These are phyloP conservation scores for Hydractinia symbiolongicarpus DNA, from an alignment of 30 jellyfish, hydroid and myxozoan genomes.

Conservation along the genomic window DNA sequence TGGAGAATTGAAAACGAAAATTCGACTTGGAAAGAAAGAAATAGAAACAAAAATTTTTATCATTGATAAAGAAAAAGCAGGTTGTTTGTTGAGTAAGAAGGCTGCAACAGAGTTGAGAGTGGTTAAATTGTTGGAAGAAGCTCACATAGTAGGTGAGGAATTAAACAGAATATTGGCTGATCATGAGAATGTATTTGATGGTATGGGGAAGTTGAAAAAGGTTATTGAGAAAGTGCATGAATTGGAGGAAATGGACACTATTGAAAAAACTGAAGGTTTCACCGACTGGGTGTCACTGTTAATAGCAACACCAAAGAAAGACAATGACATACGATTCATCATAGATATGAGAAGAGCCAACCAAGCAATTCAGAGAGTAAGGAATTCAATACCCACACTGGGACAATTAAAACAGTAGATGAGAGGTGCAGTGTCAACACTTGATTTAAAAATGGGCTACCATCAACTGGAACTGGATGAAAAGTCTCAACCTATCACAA, in stretches of 20 bases:
- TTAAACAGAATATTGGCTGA: background rate
- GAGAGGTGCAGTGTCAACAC: conserved; percentile 19
- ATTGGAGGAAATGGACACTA: conserved; percentile 41
- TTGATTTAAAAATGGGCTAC: conserved; percentile 35
- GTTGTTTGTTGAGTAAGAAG: too few species aligned
- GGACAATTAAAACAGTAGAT: conserved; percentile 40
- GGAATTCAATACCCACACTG: conserved; percentile 38
- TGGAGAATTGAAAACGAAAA: too few species aligned
- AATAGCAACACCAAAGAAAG: conserved; percentile 20
- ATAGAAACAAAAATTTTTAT: background rate
- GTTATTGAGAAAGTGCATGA: conserved; percentile 42
- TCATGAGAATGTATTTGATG: conserved; percentile 9
- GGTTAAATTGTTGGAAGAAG: too few species aligned
- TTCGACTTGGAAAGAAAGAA: background rate
- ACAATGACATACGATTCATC: conserved; percentile 33
- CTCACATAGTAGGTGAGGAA: background rate
- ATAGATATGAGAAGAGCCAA: conserved; percentile 43
- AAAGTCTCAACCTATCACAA: conserved; percentile 33
- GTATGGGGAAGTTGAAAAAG: conserved; percentile 37
- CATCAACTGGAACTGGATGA: conserved; percentile 34
- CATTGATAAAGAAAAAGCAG: background rate
- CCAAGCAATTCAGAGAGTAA: conserved; percentile 25
- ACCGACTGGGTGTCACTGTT: conserved; percentile 22
- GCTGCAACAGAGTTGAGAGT: too few species aligned
- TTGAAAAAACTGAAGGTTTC: conserved; percentile 22